A percentile compares a stretch with the other conserved stretches of the same genome.
phyloP scores from a whole-genome alignment of 2,888 invertebrate genomes.

The Lingula anatina region DNA sequence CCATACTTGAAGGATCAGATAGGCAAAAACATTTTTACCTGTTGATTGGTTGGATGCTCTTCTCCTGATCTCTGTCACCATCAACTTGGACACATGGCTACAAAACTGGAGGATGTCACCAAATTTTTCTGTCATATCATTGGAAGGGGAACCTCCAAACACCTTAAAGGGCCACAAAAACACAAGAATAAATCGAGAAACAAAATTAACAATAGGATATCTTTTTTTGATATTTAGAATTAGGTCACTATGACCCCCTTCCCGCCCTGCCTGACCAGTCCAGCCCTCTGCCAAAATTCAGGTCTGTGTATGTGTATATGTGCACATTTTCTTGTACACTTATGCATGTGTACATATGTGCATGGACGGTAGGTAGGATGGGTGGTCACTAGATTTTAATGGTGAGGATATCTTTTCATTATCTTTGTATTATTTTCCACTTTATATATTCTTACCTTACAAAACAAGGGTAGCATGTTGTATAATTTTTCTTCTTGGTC shows the following conservation, averaged over 20 bases:
- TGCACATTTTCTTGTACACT: neutral
- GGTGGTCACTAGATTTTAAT: neutral
- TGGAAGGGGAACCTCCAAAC: constrained; percentile 86
- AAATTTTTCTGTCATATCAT: constrained; percentile 95
- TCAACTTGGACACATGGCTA: constrained; percentile 87
- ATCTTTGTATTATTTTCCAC: neutral
- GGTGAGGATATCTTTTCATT: neutral
- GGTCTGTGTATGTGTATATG: neutral
- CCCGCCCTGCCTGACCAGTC: neutral
- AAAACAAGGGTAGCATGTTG: constrained; percentile 96
- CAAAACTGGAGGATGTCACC: constrained; percentile 93
- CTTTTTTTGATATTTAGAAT: neutral
- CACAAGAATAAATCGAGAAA: neutral
- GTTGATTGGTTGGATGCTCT: constrained; percentile 89
- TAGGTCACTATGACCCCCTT: neutral
- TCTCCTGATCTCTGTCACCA: constrained; percentile 94
- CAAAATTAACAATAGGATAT: neutral
- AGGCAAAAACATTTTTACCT: too few relatives aligned
- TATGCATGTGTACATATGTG: neutral
- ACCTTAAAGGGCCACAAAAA: constrained; percentile 60
- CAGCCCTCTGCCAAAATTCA: neutral
- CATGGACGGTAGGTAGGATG: neutral
- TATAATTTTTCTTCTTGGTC: constrained; percentile 80
- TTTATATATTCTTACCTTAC: constrained; percentile 85
- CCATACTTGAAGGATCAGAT: too few relatives aligned